Base-by-base conservation (phyloP, 2,113 vertebrate species). In the Atrichornis clamosus region DNA sequence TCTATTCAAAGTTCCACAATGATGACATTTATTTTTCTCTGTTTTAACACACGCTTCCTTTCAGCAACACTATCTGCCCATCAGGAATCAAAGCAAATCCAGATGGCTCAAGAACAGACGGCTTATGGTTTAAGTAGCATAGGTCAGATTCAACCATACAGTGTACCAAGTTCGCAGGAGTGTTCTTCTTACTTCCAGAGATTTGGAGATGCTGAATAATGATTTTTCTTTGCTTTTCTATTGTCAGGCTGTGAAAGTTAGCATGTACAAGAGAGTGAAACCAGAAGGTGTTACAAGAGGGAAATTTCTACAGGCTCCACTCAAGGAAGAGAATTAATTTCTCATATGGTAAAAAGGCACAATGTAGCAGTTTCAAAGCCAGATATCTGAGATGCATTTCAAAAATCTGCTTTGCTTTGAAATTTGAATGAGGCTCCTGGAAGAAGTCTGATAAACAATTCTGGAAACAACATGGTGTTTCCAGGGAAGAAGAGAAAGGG, bases 51-150 rank as follows among this genome's bases (percentile, higher is more conserved):
- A 82, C 69, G 73, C 37, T 96, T 87, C 59, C 82, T 90, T 93
- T 97, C 93, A 94, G 73, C 76, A 79, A 19, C 37, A 44, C 77
- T 95, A 63, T 94, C 90, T 95, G 50, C 53, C 89, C 67, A 58
- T 92, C 73, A 95, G 68, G 67, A 97, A 74, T 90, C 88, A 91
- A 95, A 95, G 89, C 58, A 87, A 94, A 76, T 84, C 89, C 94
- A 95, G 90, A 88, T 90, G 92, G 93, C 80, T 91, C 72, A 92
- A 96, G 84, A 96, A 80, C 93, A 95, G 84, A 93, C 73, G 83
- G 89, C 64, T 97, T 89, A 92, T 63, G 78, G 53, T 93, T 86
- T 95, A 88, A 87, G 90, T 91, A 78, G 32, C 32, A 63, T 19
- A 56, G 85, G 73, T 90, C 76, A 94, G 39, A 63, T 86, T 84